Evolutionary conservation across 2,888 invertebrate species (phyloP).

Genomic region (Spilosoma lubricipeda): DNA sequence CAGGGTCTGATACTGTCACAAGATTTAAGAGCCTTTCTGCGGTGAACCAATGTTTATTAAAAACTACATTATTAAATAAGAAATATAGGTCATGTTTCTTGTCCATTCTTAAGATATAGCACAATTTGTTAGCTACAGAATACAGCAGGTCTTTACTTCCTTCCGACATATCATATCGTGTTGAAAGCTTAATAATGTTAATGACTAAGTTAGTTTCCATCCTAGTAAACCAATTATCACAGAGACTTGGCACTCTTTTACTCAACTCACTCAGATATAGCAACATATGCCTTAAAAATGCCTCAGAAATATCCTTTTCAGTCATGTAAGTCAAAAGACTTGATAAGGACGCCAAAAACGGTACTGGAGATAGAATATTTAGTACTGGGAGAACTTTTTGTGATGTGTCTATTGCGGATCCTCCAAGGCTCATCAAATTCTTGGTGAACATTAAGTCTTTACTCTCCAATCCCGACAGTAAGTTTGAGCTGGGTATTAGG

Average conservation of each 20-base stretch:
- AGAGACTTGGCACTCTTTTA: conserved; percentile 71
- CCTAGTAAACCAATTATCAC: conserved; percentile 88
- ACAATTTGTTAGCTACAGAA: conserved; percentile 86
- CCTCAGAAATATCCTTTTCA: conserved; percentile 67
- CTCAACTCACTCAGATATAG: conserved; percentile 78
- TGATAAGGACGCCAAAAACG: conserved; percentile 75
- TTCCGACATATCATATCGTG: conserved; percentile 70
- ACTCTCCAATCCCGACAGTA: conserved; percentile 73
- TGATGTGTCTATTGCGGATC: conserved; percentile 66
- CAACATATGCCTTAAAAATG: conserved; percentile 71
- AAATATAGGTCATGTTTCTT: conserved; percentile 86
- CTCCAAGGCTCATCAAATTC: conserved; percentile 72
- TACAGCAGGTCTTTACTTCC: conserved; percentile 83
- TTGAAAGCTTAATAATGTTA: conserved; percentile 79
- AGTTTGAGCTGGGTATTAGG: conserved; percentile 73
- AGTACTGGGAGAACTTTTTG: conserved; percentile 77
- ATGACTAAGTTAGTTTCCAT: conserved; percentile 87
- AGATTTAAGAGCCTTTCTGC: conserved; percentile 85
- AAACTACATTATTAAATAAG: conserved; percentile 87
- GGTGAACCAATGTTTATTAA: conserved; percentile 87
- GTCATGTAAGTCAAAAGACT: conserved; percentile 67
- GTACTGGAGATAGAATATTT: conserved; percentile 71
- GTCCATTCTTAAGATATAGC: conserved; percentile 87
- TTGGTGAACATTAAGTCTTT: conserved; percentile 67
- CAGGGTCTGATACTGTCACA: conserved; percentile 80